Conservation (phyloP, 2,113 vertebrate species). For the Scomber japonicus region DNA sequence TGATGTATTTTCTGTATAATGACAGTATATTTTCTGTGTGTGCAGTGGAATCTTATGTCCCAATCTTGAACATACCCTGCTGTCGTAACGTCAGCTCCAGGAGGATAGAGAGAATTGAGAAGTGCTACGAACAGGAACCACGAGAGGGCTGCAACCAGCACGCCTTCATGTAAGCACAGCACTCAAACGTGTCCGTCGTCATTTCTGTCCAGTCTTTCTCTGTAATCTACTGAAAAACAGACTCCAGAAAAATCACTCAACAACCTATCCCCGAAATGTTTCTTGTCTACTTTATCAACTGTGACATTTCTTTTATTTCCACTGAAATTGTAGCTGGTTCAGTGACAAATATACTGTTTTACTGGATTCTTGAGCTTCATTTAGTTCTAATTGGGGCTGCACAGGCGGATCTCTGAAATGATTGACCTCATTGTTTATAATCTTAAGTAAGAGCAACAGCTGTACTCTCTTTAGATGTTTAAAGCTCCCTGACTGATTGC, state of each 20-base stretch:
- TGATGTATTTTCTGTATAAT: neutral
- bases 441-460: no score
- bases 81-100: neutral
- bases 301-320: no score
- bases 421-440: neutral
- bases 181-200: no score
- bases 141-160: conserved; percentile 4
- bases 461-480: no score
- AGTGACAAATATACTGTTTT: no score
- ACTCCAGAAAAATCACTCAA: neutral
- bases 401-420: no score
- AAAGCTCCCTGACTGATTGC: neutral
- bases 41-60: conserved; percentile 17
- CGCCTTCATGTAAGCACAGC: conserved; percentile 58
- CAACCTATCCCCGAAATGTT: no score
- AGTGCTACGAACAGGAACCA: conserved; percentile 35
- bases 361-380: no score
- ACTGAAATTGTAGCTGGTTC: no score
- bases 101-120: accelerated
- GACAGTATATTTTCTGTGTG: neutral
- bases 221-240: no score
- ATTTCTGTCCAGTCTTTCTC: neutral
- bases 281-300: no score
- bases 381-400: no score
- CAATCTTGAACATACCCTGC: neutral